phyloP scores from a whole-genome alignment of 2,113 vertebrate genomes.

The Ondatra zibethicus region DNA sequence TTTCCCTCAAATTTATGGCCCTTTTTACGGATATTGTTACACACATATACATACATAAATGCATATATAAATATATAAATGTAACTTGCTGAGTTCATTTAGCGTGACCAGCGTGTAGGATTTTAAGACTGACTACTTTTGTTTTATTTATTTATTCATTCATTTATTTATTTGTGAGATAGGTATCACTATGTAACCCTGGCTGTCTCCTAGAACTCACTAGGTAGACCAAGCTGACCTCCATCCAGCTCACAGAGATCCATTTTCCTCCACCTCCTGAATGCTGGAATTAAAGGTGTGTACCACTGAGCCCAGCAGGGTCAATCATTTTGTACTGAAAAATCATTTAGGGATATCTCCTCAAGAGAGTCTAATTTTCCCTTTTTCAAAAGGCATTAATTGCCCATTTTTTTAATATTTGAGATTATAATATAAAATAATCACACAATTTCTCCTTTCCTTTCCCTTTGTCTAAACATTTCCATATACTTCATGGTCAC shows the following conservation, averaged over 20 bases:
- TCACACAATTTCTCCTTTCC: neutral
- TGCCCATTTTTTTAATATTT: neutral
- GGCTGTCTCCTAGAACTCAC: neutral
- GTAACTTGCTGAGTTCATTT: neutral
- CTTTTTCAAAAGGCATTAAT: neutral
- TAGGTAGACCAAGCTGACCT: neutral
- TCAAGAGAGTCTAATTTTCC: neutral
- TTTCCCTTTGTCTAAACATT: neutral
- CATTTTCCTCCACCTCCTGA: neutral
- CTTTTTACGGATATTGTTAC: neutral
- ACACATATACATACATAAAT: neutral
- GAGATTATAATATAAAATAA: neutral
- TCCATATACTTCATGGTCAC: neutral
- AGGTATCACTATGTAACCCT: neutral
- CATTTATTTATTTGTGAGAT: neutral
- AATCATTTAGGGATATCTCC: neutral
- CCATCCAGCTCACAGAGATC: neutral
- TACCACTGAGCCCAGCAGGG: neutral
- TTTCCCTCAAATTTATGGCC: neutral
- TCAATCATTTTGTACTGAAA: neutral
- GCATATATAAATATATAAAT: neutral
- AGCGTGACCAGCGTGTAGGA: neutral
- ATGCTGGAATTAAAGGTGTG: neutral
- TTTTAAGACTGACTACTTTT: neutral
- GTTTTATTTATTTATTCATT: neutral